Evolutionary conservation across 2,888 invertebrate species (phyloP).

Genomic region (Cyclophora punctaria): DNA sequence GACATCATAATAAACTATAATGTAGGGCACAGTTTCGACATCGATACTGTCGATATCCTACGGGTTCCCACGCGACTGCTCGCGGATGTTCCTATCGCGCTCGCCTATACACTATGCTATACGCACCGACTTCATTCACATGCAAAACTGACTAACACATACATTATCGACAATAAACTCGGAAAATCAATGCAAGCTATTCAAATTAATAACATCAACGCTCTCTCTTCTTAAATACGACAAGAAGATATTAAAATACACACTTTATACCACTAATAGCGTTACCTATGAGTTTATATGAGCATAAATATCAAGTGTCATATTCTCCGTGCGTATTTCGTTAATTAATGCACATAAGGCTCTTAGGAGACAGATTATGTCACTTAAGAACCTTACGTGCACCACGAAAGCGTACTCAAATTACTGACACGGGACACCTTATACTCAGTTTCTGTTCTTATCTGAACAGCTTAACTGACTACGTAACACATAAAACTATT

Average conservation of each 20-base stretch:
- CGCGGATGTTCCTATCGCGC: slow-evolving; percentile 41
- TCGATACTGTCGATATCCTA: slow-evolving; percentile 37
- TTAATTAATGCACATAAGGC: slow-evolving; percentile 28
- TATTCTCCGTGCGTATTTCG: slow-evolving; percentile 16
- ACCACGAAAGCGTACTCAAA: slow-evolving; percentile 24
- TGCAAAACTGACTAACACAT: no score
- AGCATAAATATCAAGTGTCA: slow-evolving; percentile 12
- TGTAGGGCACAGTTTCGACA: slow-evolving; percentile 14
- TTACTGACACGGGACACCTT: slow-evolving; percentile 41
- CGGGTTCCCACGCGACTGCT: slow-evolving; percentile 37
- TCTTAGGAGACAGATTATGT: slow-evolving; percentile 8
- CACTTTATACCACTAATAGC: no score
- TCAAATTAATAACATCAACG: no score
- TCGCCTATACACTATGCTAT: neutral
- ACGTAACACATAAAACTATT: slow-evolving; percentile 29
- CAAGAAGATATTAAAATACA: no score
- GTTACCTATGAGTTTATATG: no score
- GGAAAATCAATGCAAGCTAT: no score
- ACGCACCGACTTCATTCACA: no score
- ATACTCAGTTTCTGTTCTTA: slow-evolving; percentile 36
- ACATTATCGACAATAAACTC: no score
- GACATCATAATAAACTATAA: neutral
- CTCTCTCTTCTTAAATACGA: slow-evolving; percentile 13
- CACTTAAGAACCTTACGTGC: slow-evolving; percentile 28
- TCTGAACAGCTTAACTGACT: slow-evolving; percentile 28